Conservation (phyloP, 2,113 vertebrate genomes). For the Phylloscopus trochiloides region DNA sequence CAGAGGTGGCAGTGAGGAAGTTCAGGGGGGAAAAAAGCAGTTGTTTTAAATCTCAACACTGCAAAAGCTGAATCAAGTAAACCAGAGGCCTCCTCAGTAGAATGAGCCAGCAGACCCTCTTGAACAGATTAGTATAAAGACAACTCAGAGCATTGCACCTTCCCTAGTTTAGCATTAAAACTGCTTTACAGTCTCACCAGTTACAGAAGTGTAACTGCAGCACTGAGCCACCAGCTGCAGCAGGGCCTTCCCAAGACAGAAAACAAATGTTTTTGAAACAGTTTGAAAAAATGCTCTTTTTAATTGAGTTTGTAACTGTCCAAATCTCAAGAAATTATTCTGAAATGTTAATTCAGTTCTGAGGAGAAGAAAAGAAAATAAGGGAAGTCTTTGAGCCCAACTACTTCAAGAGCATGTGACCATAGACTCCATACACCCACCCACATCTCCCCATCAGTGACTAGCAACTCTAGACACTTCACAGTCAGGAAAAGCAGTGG, state of each 20-base stretch:
- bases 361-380: background rate
- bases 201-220: accelerated
- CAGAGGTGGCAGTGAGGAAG: background rate
- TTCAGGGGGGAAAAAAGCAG: accelerated
- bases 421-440: background rate
- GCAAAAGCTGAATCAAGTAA: background rate
- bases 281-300: background rate
- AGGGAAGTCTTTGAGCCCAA: background rate
- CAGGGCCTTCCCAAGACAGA: background rate
- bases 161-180: background rate
- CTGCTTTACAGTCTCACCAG: background rate
- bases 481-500: background rate
- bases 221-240: background rate
- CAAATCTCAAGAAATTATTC: background rate
- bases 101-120: background rate
- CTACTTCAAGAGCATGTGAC: background rate
- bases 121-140: background rate
- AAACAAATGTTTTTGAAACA: background rate
- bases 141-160: background rate
- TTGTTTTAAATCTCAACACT: background rate
- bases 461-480: background rate
- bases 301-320: background rate
- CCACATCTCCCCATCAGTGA: background rate
- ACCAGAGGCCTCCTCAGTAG: background rate
- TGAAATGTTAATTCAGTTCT: background rate